phyloP scores from a whole-genome alignment of 2,113 vertebrate species.

The Odontesthes bonariensis region DNA sequence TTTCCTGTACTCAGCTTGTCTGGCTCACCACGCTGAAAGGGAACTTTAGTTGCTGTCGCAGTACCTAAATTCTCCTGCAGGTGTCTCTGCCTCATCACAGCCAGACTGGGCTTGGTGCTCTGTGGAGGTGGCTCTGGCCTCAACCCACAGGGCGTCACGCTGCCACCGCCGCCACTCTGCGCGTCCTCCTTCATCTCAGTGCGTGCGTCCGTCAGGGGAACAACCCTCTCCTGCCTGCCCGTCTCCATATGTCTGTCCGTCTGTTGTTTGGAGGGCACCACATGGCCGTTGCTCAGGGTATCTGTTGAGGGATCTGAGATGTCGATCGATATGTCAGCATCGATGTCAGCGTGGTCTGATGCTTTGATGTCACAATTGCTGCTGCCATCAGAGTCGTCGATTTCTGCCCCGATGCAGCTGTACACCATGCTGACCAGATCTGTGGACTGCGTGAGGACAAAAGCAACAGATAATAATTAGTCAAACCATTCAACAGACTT shows the following conservation, averaged over 20 bases:
- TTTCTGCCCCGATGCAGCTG: constrained; percentile 80
- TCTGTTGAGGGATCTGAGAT: constrained; percentile 57
- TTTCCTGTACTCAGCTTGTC: no score
- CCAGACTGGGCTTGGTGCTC: constrained; percentile 77
- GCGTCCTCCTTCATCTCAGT: constrained; percentile 58
- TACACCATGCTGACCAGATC: constrained; percentile 84
- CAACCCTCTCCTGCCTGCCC: constrained; percentile 67
- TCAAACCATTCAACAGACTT: neutral
- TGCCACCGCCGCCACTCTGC: constrained; percentile 29
- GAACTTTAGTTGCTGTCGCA: constrained; percentile 25
- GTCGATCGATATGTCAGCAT: constrained; percentile 38
- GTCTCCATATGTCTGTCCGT: constrained; percentile 64
- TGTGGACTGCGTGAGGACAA: constrained; percentile 63
- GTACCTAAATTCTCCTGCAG: constrained; percentile 83
- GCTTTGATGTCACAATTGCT: constrained; percentile 67
- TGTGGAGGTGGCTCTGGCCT: constrained; percentile 79
- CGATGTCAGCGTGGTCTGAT: constrained; percentile 23
- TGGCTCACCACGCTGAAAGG: neutral
- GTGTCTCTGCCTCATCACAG: constrained; percentile 77
- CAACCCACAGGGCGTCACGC: constrained; percentile 26
- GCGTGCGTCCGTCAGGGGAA: constrained; percentile 55
- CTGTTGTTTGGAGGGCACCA: constrained; percentile 55
- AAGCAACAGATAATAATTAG: neutral
- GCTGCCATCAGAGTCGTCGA: constrained; percentile 76
- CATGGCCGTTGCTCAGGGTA: constrained; percentile 63